Evolutionary conservation across 2,888 invertebrate genomes (phyloP), one percentile per base, ranked within the genome.

Genomic region (Celastrina argiolus): DNA sequence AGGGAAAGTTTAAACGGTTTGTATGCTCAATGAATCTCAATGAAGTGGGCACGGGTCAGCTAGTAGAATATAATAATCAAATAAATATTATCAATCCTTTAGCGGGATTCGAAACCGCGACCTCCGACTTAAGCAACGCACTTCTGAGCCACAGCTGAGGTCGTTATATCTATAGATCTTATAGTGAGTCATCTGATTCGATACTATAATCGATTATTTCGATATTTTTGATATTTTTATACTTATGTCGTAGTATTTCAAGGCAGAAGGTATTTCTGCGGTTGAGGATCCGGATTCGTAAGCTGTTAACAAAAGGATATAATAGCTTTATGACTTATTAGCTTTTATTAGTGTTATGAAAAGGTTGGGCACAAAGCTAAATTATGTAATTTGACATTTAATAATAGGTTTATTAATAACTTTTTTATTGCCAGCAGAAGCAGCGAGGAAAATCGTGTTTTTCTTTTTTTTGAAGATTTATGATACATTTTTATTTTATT

Each of bases 351-450:
- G 4, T 14, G 51, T 51, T 26, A 51, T 51, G 51, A 26, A 51
- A 51, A 51, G 51, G 14, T 51, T 51, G 26, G 51, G 22, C 51
- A 26, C 14, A 51, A 51, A 12, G 22, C 12, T 1, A 51, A 51
- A 26, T 51, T 51, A 51, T 51, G 51, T 51, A 26, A 51, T 51
- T 51, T 51, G 51, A 51, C 51, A 51, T 51, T 45, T 18, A 51
- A 51, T 26, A 51, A 22, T 51, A 51, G 51, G 22, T 51, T 51
- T 26, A 51, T 14, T 51, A 51, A 51, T 51, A 51, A 26, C 51
- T 18, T 51, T 51, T 51, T 51, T 26, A 26, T 51, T 51, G 51
- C 31, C n/a, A n/a, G 65, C 56, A 58, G 41, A 65, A 65, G 58
- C 41, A 41, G n/a, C 1, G 58, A 34, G 51, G 51, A 51, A 51